Conservation (phyloP, 2,797 vertebrate species). For the Melanogrammus aeglefinus region DNA sequence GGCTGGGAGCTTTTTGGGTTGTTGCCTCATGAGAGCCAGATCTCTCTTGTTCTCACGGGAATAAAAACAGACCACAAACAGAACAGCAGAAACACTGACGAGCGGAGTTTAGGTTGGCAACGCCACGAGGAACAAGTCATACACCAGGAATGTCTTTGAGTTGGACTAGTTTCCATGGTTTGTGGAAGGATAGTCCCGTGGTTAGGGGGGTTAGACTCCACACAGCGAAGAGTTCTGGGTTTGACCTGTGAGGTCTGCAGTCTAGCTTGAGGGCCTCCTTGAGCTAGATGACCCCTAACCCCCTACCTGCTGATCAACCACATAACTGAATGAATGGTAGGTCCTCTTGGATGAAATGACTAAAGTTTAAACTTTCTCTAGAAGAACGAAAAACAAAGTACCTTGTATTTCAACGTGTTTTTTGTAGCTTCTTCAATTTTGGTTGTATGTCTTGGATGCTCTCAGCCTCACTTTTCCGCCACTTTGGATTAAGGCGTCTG, state of each 20-base stretch:
- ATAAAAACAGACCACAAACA: neutral
- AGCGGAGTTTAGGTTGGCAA: neutral
- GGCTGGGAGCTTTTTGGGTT: neutral
- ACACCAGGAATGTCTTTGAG: neutral
- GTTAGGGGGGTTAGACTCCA: neutral
- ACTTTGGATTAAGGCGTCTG: neutral
- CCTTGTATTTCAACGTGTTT: neutral
- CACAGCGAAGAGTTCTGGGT: neutral
- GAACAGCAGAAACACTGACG: neutral
- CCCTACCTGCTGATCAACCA: neutral
- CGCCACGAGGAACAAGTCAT: neutral
- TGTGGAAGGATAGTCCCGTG: neutral
- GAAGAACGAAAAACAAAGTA: neutral
- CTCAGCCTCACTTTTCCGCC: neutral
- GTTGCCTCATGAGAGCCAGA: neutral
- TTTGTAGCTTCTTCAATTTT: neutral
- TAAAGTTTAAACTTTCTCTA: neutral
- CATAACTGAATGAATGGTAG: neutral
- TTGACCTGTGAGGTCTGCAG: neutral
- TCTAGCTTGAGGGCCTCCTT: neutral
- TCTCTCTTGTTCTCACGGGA: neutral
- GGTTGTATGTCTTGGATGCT: neutral
- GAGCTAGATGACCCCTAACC: neutral
- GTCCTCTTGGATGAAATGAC: neutral
- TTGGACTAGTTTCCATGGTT: neutral